A percentile compares a stretch with the other conserved stretches of the same genome.
phyloP scores from a whole-genome alignment of 2,888 invertebrate species.

The Fabriciana adippe region DNA sequence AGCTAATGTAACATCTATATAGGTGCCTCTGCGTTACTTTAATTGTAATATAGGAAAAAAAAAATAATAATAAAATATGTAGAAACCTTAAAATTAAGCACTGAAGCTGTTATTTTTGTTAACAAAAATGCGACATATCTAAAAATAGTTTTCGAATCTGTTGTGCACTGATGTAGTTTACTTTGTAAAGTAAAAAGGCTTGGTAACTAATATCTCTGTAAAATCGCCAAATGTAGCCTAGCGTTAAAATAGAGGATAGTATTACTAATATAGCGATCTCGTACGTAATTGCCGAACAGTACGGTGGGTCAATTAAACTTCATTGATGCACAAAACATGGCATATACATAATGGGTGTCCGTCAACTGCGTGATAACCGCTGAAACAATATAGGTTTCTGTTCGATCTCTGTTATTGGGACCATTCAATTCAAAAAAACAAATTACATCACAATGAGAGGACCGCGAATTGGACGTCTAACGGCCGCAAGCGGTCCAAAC shows the following conservation, averaged over 20 bases:
- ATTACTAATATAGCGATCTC: slow-evolving; percentile 57
- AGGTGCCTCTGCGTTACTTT: slow-evolving; percentile 55
- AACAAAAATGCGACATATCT: slow-evolving; percentile 56
- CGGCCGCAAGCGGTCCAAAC: no score
- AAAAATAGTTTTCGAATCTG: slow-evolving; percentile 40
- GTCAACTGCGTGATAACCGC: slow-evolving; percentile 39
- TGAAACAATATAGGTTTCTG: not conserved
- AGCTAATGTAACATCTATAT: slow-evolving; percentile 29
- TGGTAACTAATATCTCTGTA: slow-evolving; percentile 43
- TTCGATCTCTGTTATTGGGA: slow-evolving; percentile 6
- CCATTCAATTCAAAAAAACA: slow-evolving; percentile 3
- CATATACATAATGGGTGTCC: slow-evolving; percentile 29
- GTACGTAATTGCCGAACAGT: slow-evolving; percentile 53
- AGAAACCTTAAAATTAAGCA: slow-evolving; percentile 43
- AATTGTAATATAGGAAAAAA: slow-evolving; percentile 23
- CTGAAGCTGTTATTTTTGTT: slow-evolving; percentile 59
- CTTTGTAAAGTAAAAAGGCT: slow-evolving; percentile 30
- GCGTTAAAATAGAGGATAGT: slow-evolving; percentile 56
- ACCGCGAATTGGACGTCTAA: no score
- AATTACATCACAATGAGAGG: not conserved
- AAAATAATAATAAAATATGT: slow-evolving; percentile 39
- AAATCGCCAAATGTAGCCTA: slow-evolving; percentile 59
- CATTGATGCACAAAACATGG: slow-evolving; percentile 50
- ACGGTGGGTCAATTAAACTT: slow-evolving; percentile 63
- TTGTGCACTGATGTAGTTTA: slow-evolving; percentile 37